Conservation (phyloP, 2,113 vertebrate species). For the Lepidothrix coronata region DNA sequence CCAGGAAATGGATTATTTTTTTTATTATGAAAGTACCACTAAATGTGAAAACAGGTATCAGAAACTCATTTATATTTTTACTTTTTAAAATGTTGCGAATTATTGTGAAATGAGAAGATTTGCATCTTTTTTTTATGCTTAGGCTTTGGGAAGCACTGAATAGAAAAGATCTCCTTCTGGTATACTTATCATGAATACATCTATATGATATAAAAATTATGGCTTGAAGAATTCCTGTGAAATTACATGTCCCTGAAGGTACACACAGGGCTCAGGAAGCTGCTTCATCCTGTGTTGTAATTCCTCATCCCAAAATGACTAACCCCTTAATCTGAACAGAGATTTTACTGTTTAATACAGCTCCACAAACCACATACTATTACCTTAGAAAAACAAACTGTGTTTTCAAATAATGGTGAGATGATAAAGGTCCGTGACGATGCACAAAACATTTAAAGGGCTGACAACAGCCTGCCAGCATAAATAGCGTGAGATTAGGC, state of each 20-base stretch:
- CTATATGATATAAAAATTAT: neutral
- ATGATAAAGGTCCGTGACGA: neutral
- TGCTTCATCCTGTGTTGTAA: neutral
- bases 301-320: neutral
- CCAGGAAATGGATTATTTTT: neutral
- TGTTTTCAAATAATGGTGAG: constrained; percentile 15
- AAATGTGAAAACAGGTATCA: neutral
- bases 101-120: neutral
- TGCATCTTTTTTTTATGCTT: neutral
- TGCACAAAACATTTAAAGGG: neutral
- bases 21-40: neutral
- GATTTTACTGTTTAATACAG: constrained; percentile 34
- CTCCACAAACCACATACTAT: neutral
- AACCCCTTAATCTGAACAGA: neutral
- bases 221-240: neutral
- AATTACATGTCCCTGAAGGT: neutral
- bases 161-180: neutral
- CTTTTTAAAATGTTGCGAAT: neutral
- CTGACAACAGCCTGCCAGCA: neutral
- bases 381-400: neutral
- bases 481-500: neutral
- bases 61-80: neutral
- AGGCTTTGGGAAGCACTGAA: neutral
- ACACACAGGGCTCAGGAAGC: neutral
- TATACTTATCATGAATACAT: neutral